phyloP scores from a whole-genome alignment of 2,888 invertebrate genomes.

The Andrena flavipes region DNA sequence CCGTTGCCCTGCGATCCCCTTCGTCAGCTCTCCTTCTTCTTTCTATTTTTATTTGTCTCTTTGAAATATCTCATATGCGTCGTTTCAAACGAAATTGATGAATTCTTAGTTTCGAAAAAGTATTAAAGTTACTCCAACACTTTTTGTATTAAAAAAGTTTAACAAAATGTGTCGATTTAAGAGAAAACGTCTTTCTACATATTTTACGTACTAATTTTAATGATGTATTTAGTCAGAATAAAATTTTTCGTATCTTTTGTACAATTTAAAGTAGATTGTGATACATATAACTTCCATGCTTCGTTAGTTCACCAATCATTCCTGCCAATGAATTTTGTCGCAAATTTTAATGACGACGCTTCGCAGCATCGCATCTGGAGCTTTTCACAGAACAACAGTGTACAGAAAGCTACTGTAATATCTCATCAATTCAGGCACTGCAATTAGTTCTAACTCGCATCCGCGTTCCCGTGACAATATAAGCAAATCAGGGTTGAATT shows the following conservation, averaged over 20 bases:
- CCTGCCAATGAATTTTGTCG: background rate
- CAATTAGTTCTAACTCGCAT: background rate
- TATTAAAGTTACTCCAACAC: background rate
- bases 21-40: constrained; percentile 3
- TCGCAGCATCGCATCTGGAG: background rate
- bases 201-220: too few relatives aligned
- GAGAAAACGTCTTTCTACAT: too few relatives aligned
- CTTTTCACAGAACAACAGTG: too few relatives aligned
- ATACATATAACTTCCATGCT: too few relatives aligned
- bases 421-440: background rate
- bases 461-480: background rate
- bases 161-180: too few relatives aligned
- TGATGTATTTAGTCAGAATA: too few relatives aligned
- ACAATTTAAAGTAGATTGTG: too few relatives aligned
- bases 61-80: background rate
- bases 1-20: constrained; percentile 1
- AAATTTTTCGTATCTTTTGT: too few relatives aligned
- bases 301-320: too few relatives aligned
- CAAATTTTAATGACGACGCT: background rate
- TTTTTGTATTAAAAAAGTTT: background rate
- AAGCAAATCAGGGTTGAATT: background rate
- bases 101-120: background rate
- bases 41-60: background rate
- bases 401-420: background rate
- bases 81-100: background rate